phyloP scores from a whole-genome alignment of 1,140 invertebrate species.

The Brachionus manjavacas region DNA sequence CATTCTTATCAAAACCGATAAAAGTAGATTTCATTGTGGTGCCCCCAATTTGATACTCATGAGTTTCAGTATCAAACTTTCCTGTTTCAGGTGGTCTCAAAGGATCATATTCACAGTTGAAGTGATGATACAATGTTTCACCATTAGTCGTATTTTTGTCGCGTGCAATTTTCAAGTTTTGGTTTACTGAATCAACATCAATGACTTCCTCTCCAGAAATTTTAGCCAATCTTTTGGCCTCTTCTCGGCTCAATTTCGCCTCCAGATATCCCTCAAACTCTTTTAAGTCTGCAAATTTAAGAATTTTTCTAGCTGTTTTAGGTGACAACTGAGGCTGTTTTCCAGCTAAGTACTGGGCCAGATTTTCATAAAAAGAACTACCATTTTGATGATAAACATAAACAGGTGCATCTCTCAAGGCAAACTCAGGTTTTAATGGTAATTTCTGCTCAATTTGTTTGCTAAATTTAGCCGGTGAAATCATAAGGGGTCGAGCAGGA shows the following conservation, averaged over 20 bases:
- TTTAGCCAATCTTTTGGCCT: conserved; percentile 13
- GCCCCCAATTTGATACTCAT: conserved; percentile 11
- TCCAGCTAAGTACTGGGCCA: conserved; percentile 27
- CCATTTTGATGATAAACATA: conserved; percentile 40
- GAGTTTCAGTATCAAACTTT: background rate
- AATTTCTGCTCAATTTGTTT: background rate
- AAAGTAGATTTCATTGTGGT: background rate
- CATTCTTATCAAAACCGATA: conserved; percentile 25
- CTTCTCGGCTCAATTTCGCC: background rate
- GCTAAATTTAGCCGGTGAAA: conserved; percentile 1
- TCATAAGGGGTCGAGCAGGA: conserved; percentile 7
- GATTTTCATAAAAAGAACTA: conserved; percentile 41
- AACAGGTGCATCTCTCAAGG: conserved; percentile 23
- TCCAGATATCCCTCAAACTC: conserved; percentile 39
- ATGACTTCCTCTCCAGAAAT: conserved; percentile 20
- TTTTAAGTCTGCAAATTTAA: background rate
- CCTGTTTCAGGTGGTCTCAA: background rate
- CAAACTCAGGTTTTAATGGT: background rate
- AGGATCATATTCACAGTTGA: conserved; percentile 34
- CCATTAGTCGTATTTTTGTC: conserved; percentile 5
- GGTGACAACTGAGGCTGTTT: conserved; percentile 3
- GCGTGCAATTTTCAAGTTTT: background rate
- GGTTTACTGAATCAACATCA: background rate
- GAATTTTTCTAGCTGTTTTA: conserved; percentile 29
- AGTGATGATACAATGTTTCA: background rate